Evolutionary conservation across 2,113 vertebrate species (phyloP).

Genomic region (Scomber colias): DNA sequence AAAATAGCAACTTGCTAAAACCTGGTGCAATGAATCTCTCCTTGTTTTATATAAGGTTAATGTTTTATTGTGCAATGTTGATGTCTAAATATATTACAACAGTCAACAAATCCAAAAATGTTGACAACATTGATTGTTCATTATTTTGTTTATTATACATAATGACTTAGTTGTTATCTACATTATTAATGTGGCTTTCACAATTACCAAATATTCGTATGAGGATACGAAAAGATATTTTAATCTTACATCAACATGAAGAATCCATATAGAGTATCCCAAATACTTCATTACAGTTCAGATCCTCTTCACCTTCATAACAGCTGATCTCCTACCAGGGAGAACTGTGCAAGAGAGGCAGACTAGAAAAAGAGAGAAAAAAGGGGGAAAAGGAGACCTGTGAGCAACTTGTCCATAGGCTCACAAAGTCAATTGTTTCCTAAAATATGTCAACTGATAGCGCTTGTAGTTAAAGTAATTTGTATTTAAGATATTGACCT

Average conservation of each 20-base stretch:
- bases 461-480: neutral
- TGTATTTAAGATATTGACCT: neutral
- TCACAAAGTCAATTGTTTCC: neutral
- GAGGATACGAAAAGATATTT: neutral
- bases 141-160: no score
- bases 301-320: slow-evolving; percentile 34
- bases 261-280: slow-evolving; percentile 42
- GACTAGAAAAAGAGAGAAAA: neutral
- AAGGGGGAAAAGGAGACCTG: neutral
- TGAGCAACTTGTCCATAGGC: neutral
- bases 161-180: neutral
- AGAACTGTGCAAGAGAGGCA: slow-evolving; percentile 19
- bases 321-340: slow-evolving; percentile 11
- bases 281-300: slow-evolving; percentile 40
- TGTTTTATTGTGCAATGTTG: no score
- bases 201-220: neutral
- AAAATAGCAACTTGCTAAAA: no score
- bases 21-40: no score
- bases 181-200: neutral
- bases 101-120: neutral
- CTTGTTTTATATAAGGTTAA: no score
- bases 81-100: neutral
- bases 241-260: slow-evolving; percentile 75
- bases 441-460: neutral
- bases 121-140: no score